Evolutionary conservation across 2,113 vertebrate genomes (phyloP).

Genomic region (Gavialis gangeticus): DNA sequence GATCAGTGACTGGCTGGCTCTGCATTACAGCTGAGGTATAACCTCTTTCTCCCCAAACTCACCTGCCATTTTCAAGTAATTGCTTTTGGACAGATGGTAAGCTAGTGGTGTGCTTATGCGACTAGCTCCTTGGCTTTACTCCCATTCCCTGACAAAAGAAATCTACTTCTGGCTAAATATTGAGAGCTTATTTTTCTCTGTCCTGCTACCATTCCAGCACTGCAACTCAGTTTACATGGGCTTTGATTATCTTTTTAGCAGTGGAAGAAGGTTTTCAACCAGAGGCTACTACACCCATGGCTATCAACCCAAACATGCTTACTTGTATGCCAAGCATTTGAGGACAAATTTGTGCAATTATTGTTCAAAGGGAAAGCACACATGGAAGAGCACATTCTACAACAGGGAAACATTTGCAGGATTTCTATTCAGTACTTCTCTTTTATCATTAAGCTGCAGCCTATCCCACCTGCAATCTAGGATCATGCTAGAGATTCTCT

Average conservation of each 20-base stretch:
- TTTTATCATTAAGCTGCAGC: neutral
- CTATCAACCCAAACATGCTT: neutral
- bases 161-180: neutral
- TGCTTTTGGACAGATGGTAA: slow-evolving; percentile 73
- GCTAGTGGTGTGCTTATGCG: neutral
- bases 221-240: neutral
- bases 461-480: too few relatives aligned
- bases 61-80: slow-evolving; percentile 64
- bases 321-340: neutral
- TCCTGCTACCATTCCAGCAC: neutral
- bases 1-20: slow-evolving; percentile 22
- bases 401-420: rapidly evolving
- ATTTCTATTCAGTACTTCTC: neutral
- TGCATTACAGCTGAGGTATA: slow-evolving; percentile 8
- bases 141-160: neutral
- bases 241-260: neutral
- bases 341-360: rapidly evolving
- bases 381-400: rapidly evolving
- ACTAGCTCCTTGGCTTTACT: neutral
- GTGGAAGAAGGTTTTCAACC: neutral
- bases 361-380: rapidly evolving
- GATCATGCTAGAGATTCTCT: neutral
- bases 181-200: slow-evolving; percentile 17
- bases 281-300: rapidly evolving
- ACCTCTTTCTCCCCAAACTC: neutral